A percentile compares a stretch with the other conserved stretches of the same genome.
These are phyloP conservation scores for Poeciliopsis turrubarensis DNA, from an alignment of 2,113 vertebrate species.

Conservation along the genomic window DNA sequence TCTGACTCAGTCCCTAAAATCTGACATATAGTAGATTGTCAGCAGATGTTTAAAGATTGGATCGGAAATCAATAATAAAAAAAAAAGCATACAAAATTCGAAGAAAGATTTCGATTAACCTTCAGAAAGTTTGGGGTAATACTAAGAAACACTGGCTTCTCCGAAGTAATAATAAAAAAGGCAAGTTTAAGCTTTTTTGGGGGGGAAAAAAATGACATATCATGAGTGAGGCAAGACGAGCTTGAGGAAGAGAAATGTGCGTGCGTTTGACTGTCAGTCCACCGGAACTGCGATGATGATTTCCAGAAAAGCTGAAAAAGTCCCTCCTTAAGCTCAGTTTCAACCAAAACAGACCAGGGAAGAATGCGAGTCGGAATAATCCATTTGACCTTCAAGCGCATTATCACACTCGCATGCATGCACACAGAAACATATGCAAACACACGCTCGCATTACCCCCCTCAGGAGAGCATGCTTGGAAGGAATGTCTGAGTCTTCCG, in stretches of 20 bases:
- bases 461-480: slow-evolving; percentile 74
- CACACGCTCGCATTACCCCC: slow-evolving; percentile 42
- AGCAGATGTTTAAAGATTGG: too few species aligned
- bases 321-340: slow-evolving; percentile 43
- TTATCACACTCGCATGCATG: slow-evolving; percentile 13
- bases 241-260: slow-evolving; percentile 13
- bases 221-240: neutral
- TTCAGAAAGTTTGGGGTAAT: neutral
- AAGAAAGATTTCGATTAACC: neutral
- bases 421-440: slow-evolving; percentile 36
- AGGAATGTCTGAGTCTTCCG: slow-evolving; percentile 73
- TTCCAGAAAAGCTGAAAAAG: slow-evolving; percentile 5
- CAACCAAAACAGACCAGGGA: slow-evolving; percentile 45
- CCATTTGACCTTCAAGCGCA: slow-evolving; percentile 47
- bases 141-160: neutral
- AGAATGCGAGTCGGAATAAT: slow-evolving; percentile 65
- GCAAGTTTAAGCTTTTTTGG: neutral
- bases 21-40: too few species aligned
- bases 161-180: neutral
- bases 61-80: too few species aligned
- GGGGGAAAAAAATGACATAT: neutral
- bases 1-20: too few species aligned
- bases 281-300: neutral
- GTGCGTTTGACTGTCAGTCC: neutral
- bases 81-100: neutral